Base-by-base conservation (phyloP, 2,113 vertebrate genomes). In the Seriola dumerili region DNA sequence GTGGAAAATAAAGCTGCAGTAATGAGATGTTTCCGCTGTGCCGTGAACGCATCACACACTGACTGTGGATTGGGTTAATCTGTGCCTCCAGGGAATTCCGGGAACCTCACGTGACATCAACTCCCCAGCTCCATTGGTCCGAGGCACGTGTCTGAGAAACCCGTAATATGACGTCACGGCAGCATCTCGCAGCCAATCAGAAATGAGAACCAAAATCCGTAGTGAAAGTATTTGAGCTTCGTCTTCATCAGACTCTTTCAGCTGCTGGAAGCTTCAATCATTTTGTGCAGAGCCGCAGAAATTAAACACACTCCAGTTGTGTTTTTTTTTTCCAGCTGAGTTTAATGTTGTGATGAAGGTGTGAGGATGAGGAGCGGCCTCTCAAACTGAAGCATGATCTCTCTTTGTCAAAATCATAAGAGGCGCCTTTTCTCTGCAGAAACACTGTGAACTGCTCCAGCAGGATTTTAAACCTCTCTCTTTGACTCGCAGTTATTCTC, bases 81-180 rank as follows among this genome's bases (percentile, higher is more conserved):
- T 59, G 65, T 11, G 23, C 72, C 86, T 83, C 78, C n/a, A 14
- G 82, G 76, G 89, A 83, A 92, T 84, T 80, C 81, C 62, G 55
- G 54, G 44, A 78, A 29, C 36, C 82, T 96, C 97, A 99, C 94
- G 94, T 98, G 97, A 93, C 91, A 58, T 44, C 69, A 77, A 46
- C 63, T 61, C 82, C 80, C 55, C 17, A 1, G 69, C 64, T 29
- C 81, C 72, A 97, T 98, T 97, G 97, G 97, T 90, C 91, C 54
- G 72, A 97, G 97, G 97, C 97, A 98, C 97, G 97, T 97, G 97
- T 97, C 97, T 95, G 92, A 92, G 92, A 94, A 94, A 89, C 86
- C 72, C 93, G 91, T 94, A 94, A 93, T 89, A 88, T 89, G 48
- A 96, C 97, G 97, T 97, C 97, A 97, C 93, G 87, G 81, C 90